These are phyloP conservation scores for Halichondria panicea DNA, from an alignment of 37 sponge, comb jelly and placozoan species.

Conservation along the genomic window DNA sequence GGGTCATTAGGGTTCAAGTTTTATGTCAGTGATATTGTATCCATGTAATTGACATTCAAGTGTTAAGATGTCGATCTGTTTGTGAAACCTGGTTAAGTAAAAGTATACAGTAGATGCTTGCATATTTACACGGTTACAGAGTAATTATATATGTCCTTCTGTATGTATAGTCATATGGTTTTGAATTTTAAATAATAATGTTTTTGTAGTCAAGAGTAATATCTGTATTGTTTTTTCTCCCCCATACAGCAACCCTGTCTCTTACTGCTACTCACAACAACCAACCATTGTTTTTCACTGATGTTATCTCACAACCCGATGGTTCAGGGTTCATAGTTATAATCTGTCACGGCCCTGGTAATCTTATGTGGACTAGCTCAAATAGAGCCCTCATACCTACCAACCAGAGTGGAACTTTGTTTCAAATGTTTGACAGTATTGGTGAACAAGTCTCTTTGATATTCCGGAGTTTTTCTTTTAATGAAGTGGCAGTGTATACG, in stretches of 20 bases:
- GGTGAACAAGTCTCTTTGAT: background rate
- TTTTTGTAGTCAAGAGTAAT: background rate
- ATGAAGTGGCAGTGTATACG: background rate
- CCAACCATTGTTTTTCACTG: background rate
- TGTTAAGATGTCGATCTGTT: too few relatives aligned
- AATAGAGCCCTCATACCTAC: background rate
- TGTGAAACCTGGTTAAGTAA: too few relatives aligned
- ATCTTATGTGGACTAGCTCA: slow-evolving; percentile 1
- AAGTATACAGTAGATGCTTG: too few relatives aligned
- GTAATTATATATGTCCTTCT: too few relatives aligned
- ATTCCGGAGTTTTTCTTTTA: slow-evolving; percentile 2
- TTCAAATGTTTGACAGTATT: background rate
- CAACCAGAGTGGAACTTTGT: background rate
- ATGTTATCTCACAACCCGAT: background rate
- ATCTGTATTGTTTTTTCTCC: background rate
- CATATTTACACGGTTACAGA: too few relatives aligned
- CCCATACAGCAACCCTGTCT: background rate
- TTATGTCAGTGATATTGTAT: too few relatives aligned
- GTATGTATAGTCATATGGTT: too few relatives aligned
- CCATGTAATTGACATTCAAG: too few relatives aligned
- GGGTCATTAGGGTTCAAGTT: too few relatives aligned
- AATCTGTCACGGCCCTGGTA: slow-evolving; percentile 2
- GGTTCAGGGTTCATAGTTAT: background rate
- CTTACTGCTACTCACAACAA: background rate
- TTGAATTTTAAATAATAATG: too few relatives aligned